Evolutionary conservation across 2,113 vertebrate genomes (phyloP), one percentile per base, ranked within the genome.

Genomic region (Alectura lathami): DNA sequence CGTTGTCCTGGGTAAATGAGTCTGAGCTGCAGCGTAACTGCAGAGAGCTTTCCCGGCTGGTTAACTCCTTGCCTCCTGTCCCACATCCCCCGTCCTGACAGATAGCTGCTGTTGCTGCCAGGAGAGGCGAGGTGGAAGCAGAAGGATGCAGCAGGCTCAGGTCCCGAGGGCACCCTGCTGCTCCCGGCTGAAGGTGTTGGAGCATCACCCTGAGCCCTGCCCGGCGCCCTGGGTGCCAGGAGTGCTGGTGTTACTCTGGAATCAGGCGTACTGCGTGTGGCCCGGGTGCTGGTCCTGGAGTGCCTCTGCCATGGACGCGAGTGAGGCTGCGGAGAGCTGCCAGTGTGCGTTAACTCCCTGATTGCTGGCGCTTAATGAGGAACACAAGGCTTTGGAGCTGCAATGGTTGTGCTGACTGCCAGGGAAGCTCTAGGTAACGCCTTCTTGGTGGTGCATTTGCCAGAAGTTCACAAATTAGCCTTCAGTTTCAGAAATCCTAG

Each of bases 221-320:
- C 18, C 14, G 9, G 81, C 47, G 74, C 64, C 11, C n/a, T 45
- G 23, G 0, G 1, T 85, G 79, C 85, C 88, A 64, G 78, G 51
- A 89, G 75, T 42, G 11, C 20, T 5, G 24, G 40, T 73, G 29
- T 54, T 72, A 32, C 50, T 82, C 32, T 47, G 70, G 53, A 50
- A 66, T 80, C 23, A 27, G 69, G 36, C 40, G 11, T 60, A 59
- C 63, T 60, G 88, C 75, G 29, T n/a, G 53, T 40, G 79, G 70
- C 36, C 72, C 26, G 7, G 83, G 9, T 87, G 68, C 36, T 74
- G 6, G 91, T 93, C 82, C 86, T 93, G n/a, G 79, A 89, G 85
- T 60, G 70, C 66, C 21, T 64, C 70, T 78, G 38, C 2, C 2
- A 24, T 80, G 68, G 48, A 12, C 34, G 64, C 50, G 53, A 66